These are phyloP conservation scores for Caenorhabditis sp. DNA, from an alignment of 2,888 invertebrate genomes.

Conservation along the genomic window DNA sequence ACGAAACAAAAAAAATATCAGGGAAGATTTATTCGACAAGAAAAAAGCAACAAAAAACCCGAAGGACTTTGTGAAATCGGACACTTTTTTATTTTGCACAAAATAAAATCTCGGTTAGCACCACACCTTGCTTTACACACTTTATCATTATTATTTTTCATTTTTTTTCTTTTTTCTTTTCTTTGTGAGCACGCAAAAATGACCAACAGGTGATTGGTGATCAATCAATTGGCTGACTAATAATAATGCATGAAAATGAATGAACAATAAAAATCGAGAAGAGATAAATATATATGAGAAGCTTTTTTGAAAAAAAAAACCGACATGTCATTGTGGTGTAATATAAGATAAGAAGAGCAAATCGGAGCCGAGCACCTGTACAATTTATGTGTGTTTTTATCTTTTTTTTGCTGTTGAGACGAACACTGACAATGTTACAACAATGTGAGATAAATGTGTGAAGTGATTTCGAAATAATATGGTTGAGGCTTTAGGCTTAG, in stretches of 20 bases:
- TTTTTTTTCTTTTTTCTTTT: not conserved
- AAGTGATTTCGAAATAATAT: not conserved
- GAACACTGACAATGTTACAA: not conserved
- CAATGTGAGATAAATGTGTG: not conserved
- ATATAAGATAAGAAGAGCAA: not conserved
- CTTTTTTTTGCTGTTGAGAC: not conserved
- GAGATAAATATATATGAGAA: not conserved
- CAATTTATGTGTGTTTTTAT: too few species aligned
- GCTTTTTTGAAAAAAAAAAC: conserved; percentile 16
- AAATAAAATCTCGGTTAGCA: not conserved
- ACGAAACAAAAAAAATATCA: not conserved
- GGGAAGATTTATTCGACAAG: not conserved
- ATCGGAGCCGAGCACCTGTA: not conserved
- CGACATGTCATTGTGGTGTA: conserved; percentile 11
- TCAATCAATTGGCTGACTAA: too few species aligned
- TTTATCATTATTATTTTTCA: not conserved
- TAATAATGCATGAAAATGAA: not conserved
- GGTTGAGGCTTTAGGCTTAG: too few species aligned
- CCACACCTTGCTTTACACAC: not conserved
- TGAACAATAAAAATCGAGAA: not conserved
- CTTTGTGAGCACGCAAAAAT: not conserved
- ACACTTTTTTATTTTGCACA: not conserved
- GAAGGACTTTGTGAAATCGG: not conserved
- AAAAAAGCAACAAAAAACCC: not conserved
- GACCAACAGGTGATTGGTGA: not conserved